A percentile compares a stretch with the other conserved stretches of the same genome.
Evolutionary conservation across 2,888 invertebrate genomes (phyloP).

Genomic region (Melinaea marsaeus): DNA sequence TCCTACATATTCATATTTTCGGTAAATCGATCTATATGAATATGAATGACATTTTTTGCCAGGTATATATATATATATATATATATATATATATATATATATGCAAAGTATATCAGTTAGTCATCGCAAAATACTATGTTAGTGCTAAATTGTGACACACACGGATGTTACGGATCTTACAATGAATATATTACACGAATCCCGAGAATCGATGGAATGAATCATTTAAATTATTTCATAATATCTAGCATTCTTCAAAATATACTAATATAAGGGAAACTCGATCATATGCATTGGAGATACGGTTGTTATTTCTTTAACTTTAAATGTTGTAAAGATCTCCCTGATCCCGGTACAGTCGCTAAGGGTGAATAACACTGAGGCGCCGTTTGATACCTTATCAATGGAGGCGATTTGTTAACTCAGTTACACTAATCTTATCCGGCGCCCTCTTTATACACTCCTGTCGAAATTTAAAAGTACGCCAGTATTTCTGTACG

Average conservation of each 20-base stretch:
- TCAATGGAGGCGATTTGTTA: constrained; percentile 77
- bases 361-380: too few species aligned
- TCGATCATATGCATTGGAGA: constrained; percentile 9
- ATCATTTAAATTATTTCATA: constrained; percentile 9
- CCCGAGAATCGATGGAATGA: constrained; percentile 17
- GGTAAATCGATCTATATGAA: too few species aligned
- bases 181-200: constrained; percentile 11
- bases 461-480: constrained; percentile 75
- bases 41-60: too few species aligned
- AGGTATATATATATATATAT: too few species aligned
- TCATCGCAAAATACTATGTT: constrained; percentile 32
- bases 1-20: too few species aligned
- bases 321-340: not conserved
- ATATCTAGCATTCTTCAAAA: constrained; percentile 3
- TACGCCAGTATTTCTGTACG: constrained; percentile 20
- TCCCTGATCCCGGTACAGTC: too few species aligned
- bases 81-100: too few species aligned
- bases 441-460: constrained; percentile 76
- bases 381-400: constrained; percentile 71
- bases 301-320: constrained; percentile 25
- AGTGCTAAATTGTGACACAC: constrained; percentile 53
- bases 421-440: constrained; percentile 77
- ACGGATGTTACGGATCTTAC: constrained; percentile 37
- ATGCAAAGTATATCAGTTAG: constrained; percentile 12
- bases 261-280: not conserved